These are phyloP conservation scores for Drosophila longiperda DNA, from an alignment of 2,888 invertebrate genomes.

Conservation along the genomic window DNA sequence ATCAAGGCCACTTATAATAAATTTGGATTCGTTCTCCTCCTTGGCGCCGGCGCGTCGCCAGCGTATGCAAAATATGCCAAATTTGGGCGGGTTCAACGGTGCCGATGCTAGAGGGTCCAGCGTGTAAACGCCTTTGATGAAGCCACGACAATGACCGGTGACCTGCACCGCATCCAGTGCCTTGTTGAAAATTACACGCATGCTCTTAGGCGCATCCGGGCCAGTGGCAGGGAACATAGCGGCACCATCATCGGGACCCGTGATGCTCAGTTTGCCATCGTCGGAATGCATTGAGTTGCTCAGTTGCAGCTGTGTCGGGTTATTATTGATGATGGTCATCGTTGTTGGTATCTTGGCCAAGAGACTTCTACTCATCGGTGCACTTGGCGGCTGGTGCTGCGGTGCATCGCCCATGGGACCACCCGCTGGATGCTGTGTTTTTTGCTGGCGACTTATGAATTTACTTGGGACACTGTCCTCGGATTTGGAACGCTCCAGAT, in stretches of 20 bases:
- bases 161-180: conserved; percentile 84
- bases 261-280: conserved; percentile 77
- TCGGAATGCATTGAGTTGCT: conserved; percentile 78
- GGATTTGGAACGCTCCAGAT: conserved; percentile 76
- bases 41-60: conserved; percentile 82
- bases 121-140: conserved; percentile 81
- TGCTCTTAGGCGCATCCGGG: conserved; percentile 52
- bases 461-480: conserved; percentile 42
- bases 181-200: conserved; percentile 81
- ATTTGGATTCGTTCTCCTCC: conserved; percentile 85
- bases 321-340: conserved; percentile 84
- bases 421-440: conserved; percentile 10
- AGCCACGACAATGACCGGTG: conserved; percentile 83
- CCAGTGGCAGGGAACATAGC: conserved; percentile 9
- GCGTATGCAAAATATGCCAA: conserved; percentile 84
- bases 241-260: conserved; percentile 38
- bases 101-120: conserved; percentile 31
- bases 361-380: conserved; percentile 73
- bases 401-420: conserved; percentile 22
- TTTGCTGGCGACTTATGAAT: conserved; percentile 60
- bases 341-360: conserved; percentile 83
- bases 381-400: conserved; percentile 1
- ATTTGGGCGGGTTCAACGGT: conserved; percentile 43
- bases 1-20: conserved; percentile 82
- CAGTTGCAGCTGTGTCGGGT: conserved; percentile 67